Conservation (phyloP, 2,113 vertebrate genomes). For the Calypte anna region DNA sequence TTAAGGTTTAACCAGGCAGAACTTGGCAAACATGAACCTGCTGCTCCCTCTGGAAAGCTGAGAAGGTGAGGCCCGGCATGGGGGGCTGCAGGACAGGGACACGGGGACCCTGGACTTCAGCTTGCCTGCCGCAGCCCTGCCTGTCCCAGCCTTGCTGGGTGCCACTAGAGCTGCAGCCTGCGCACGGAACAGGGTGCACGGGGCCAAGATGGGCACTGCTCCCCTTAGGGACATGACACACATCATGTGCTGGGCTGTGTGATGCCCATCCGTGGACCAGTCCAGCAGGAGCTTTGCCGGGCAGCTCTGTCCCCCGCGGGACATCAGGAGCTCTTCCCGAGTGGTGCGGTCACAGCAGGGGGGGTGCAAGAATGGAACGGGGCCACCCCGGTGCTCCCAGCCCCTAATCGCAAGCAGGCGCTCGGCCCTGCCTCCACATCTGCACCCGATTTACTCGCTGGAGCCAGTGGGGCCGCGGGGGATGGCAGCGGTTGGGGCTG, state of each 20-base stretch:
- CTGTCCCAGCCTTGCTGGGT: no score
- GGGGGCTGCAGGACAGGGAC: not conserved
- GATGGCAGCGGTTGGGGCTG: conserved; percentile 29
- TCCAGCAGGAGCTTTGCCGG: not conserved
- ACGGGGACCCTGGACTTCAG: not conserved
- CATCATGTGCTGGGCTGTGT: accelerated
- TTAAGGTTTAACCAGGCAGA: conserved; percentile 65
- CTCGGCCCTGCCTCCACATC: not conserved
- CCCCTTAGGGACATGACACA: accelerated
- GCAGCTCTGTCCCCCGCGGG: not conserved
- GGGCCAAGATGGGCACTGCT: accelerated
- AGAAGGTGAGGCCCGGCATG: not conserved
- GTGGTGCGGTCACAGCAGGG: accelerated
- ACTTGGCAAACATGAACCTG: conserved; percentile 54
- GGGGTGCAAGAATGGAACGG: not conserved
- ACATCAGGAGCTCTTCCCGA: accelerated
- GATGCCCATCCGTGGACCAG: accelerated
- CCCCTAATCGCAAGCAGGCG: conserved; percentile 38
- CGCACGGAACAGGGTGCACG: accelerated
- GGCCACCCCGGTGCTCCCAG: not conserved
- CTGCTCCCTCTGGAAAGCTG: not conserved
- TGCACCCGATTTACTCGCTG: conserved; percentile 42
- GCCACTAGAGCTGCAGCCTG: not conserved
- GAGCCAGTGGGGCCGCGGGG: not conserved
- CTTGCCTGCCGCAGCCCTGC: not conserved